Conservation (phyloP, 2,888 invertebrate genomes). For the Trachelus iudaicus region DNA sequence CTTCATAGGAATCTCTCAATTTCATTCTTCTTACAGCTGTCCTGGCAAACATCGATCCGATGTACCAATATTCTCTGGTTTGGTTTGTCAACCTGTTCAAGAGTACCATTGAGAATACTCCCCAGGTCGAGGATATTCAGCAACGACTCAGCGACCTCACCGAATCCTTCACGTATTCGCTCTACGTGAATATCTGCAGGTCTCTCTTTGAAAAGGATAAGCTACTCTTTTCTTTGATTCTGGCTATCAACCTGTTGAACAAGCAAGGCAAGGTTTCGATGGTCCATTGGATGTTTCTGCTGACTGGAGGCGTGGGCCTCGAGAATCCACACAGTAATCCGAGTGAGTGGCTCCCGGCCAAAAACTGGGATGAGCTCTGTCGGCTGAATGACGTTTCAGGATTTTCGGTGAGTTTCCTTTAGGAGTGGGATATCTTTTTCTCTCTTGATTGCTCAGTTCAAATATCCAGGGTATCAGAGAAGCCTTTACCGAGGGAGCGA, state of each 20-base stretch:
- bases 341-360: constrained; percentile 76
- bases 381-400: constrained; percentile 70
- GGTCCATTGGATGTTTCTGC: constrained; percentile 84
- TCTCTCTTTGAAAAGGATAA: constrained; percentile 97
- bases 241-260: constrained; percentile 79
- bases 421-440: not conserved
- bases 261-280: constrained; percentile 73
- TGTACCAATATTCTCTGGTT: constrained; percentile 95
- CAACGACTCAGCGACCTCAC: constrained; percentile 80
- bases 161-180: constrained; percentile 87
- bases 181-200: constrained; percentile 92
- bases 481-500: constrained; percentile 71
- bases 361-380: constrained; percentile 85
- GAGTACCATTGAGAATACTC: constrained; percentile 86
- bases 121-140: constrained; percentile 82
- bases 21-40: constrained; percentile 71
- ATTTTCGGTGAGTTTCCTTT: constrained; percentile 55
- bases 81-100: constrained; percentile 95
- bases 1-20: not conserved
- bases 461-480: constrained; percentile 72
- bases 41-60: constrained; percentile 92
- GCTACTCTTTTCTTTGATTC: constrained; percentile 84
- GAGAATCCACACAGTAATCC: constrained; percentile 81
- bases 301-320: constrained; percentile 88
- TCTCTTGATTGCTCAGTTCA: constrained; percentile 1